Conservation (phyloP, 2,888 invertebrate genomes). For the Oegoconia quadripuncta region DNA sequence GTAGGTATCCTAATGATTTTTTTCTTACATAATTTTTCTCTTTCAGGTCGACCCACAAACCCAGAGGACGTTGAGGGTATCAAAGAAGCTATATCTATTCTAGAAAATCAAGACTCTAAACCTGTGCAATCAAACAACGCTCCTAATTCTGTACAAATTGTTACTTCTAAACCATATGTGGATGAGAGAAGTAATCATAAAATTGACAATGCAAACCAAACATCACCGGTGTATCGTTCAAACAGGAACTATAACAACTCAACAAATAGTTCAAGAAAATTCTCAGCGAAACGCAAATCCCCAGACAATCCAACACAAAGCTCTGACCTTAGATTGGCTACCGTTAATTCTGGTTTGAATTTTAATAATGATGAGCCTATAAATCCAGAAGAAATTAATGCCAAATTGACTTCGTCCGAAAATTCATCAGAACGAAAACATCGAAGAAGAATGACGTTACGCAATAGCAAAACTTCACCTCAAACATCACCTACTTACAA, state of each 20-base stretch:
- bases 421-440: conserved; percentile 46
- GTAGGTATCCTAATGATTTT: neutral
- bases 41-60: conserved; percentile 51
- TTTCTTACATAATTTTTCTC: neutral
- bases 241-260: conserved; percentile 48
- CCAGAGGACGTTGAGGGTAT: conserved; percentile 64
- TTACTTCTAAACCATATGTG: conserved; percentile 55
- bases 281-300: conserved; percentile 25
- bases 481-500: conserved; percentile 27
- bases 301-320: conserved; percentile 26
- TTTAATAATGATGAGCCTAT: conserved; percentile 30
- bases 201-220: conserved; percentile 34
- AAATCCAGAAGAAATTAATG: conserved; percentile 19
- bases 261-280: conserved; percentile 29
- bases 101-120: conserved; percentile 57
- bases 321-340: conserved; percentile 42
- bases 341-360: conserved; percentile 49
- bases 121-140: conserved; percentile 25
- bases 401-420: conserved; percentile 32
- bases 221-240: conserved; percentile 58
- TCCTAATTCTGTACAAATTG: conserved; percentile 41
- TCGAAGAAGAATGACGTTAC: conserved; percentile 56
- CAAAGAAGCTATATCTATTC: conserved; percentile 65
- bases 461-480: conserved; percentile 33
- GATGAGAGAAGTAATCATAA: conserved; percentile 57